Conservation (phyloP, 2,888 invertebrate genomes). For the Chymomyza fuscimana region DNA sequence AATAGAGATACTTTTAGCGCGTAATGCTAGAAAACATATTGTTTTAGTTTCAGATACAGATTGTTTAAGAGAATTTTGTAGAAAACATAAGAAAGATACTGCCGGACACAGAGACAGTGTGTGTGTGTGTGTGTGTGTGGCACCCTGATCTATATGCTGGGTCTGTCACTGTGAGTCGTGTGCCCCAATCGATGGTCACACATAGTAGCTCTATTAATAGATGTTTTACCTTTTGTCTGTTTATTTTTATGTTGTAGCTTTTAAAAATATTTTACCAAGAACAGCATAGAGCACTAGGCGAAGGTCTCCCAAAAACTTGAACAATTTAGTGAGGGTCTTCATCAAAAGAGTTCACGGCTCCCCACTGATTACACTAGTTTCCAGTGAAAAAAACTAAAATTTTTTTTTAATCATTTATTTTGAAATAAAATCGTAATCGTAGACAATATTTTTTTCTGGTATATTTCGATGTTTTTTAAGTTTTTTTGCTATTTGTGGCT, state of each 20-base stretch:
- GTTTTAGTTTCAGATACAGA: conserved; percentile 26
- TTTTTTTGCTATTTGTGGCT: no score
- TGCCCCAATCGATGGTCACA: conserved; percentile 68
- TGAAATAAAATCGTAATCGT: no score
- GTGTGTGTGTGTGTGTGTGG: conserved; percentile 6
- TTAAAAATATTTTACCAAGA: conserved; percentile 32
- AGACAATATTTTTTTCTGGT: no score
- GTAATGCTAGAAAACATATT: conserved; percentile 37
- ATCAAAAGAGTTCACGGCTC: no score
- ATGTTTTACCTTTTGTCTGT: conserved; percentile 55
- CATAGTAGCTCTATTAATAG: conserved; percentile 49
- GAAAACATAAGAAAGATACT: conserved; percentile 21
- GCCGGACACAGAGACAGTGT: conserved; percentile 38
- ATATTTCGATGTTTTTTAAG: no score
- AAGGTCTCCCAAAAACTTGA: not conserved
- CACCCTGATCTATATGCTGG: conserved; percentile 41
- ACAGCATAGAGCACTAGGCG: conserved; percentile 19
- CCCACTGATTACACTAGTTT: no score
- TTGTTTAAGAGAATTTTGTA: conserved; percentile 50
- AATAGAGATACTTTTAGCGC: conserved; percentile 14
- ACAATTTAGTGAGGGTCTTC: not conserved
- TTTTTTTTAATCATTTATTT: no score
- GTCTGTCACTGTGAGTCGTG: conserved; percentile 36
- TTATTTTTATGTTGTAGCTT: conserved; percentile 45
- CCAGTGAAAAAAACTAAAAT: no score